These are phyloP conservation scores for Brachyistius frenatus DNA, from an alignment of 2,113 vertebrate genomes.

Conservation along the genomic window DNA sequence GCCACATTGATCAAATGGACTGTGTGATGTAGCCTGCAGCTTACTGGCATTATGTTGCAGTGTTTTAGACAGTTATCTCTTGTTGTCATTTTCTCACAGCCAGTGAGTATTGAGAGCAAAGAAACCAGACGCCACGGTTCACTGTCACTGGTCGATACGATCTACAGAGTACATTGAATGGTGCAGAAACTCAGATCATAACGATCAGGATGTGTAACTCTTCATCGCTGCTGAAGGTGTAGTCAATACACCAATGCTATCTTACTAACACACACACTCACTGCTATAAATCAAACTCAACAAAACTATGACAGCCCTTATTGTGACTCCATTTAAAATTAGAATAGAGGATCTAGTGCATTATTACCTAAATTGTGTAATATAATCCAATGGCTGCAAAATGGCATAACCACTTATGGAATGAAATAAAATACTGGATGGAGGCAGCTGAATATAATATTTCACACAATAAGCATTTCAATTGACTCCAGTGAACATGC, in stretches of 20 bases:
- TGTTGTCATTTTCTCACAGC: slow-evolving; percentile 1
- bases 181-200: slow-evolving; percentile 5
- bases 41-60: background rate
- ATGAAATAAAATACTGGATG: background rate
- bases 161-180: background rate
- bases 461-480: slow-evolving; percentile 17
- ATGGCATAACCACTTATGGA: background rate
- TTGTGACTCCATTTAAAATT: background rate
- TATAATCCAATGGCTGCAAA: background rate
- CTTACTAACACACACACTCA: background rate
- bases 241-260: background rate
- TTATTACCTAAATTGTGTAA: background rate
- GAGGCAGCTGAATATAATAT: slow-evolving; percentile 1
- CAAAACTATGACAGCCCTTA: background rate
- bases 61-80: slow-evolving; percentile 14
- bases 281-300: background rate
- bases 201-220: background rate
- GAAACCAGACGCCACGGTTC: slow-evolving; percentile 1
- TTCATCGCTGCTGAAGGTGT: background rate
- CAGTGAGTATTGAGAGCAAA: background rate
- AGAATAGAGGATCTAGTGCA: background rate
- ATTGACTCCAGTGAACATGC: slow-evolving; percentile 4
- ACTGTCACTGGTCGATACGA: background rate
- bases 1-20: background rate
- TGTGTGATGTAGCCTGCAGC: background rate